A percentile compares a stretch with the other conserved stretches of the same genome.
Conservation (phyloP, 1,140 invertebrate species). For the Dreissena rostriformis region DNA sequence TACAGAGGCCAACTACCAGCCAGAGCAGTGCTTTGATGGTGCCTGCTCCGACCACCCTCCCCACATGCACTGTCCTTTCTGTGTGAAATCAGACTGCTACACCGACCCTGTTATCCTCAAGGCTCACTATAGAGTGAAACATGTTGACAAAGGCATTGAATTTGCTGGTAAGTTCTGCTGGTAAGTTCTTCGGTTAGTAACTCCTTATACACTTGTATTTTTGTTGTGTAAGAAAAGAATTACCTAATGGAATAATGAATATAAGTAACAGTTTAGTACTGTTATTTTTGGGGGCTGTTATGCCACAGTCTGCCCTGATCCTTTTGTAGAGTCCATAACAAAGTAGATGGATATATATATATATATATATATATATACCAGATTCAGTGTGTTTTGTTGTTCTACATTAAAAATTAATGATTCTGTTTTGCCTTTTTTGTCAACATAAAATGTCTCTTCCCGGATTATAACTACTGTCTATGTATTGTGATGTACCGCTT, state of each 20-base stretch:
- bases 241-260: not conserved
- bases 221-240: not conserved
- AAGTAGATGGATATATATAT: not conserved
- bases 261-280: not conserved
- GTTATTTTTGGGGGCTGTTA: not conserved
- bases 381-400: too few relatives aligned
- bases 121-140: slow-evolving; percentile 81
- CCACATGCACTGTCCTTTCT: slow-evolving; percentile 82
- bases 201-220: too few relatives aligned
- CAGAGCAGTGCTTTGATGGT: slow-evolving; percentile 76
- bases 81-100: slow-evolving; percentile 79
- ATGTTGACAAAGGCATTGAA: slow-evolving; percentile 82
- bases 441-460: not conserved
- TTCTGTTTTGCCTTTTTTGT: not conserved
- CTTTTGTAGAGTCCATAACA: not conserved
- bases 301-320: not conserved
- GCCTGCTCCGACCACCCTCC: slow-evolving; percentile 72
- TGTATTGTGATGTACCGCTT: too few relatives aligned
- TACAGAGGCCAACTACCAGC: slow-evolving; percentile 79
- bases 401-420: not conserved
- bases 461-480: too few relatives aligned
- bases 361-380: too few relatives aligned
- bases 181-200: too few relatives aligned
- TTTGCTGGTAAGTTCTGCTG: slow-evolving; percentile 77
- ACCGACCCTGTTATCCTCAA: slow-evolving; percentile 80